Base-by-base conservation (phyloP, 1,140 invertebrate genomes). In the Oryctes rhinoceros region DNA sequence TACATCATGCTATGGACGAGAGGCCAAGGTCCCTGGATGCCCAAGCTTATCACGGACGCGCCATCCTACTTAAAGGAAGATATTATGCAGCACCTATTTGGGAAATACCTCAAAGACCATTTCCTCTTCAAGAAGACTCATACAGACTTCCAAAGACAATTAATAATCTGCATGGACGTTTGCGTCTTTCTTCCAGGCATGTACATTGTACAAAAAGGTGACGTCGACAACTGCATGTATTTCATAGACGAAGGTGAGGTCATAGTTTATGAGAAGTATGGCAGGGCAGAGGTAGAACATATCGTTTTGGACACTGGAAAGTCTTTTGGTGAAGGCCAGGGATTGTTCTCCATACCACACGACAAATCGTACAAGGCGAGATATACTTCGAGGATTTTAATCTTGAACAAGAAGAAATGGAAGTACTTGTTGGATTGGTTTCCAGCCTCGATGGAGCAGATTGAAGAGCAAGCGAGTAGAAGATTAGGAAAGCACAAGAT, bases 241-340 rank as follows among this genome's bases (percentile, higher is more conserved):
- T 89, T 89, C 79, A 89, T 89, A 82, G 88, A 89, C 81, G 84
- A 86, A 82, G 89, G 88, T 79, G 86, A 87, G 84, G 88, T 89
- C 80, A 83, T 87, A 0, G 79, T 76, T 44, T 78, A 48, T 37
- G 76, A 59, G 15, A 76, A 13, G n/a, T n/a, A 48, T 30, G 75
- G 62, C 2, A 44, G 75, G 15, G 65, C n/a, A 5, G 78, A 78
- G 20, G 47, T 78, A 44, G 71, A 37, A 59, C 48, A 47, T 49
- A n/a, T 30, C 20, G 24, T 79, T 9, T 79, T 79, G 20, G 13
- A 15, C 1, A n/a, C 5, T 15, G 78, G 78, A 1, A n/a, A 78
- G 24, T 76, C 81, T 47, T 83, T 83, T 49, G 82, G 82, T 13
- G 82, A 83, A 37, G 15, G 47, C 13, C 78, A 80, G 62, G 80